These are phyloP conservation scores for Cataglyphis rosenhaueri DNA, from an alignment of 2,888 invertebrate genomes.

Conservation along the genomic window DNA sequence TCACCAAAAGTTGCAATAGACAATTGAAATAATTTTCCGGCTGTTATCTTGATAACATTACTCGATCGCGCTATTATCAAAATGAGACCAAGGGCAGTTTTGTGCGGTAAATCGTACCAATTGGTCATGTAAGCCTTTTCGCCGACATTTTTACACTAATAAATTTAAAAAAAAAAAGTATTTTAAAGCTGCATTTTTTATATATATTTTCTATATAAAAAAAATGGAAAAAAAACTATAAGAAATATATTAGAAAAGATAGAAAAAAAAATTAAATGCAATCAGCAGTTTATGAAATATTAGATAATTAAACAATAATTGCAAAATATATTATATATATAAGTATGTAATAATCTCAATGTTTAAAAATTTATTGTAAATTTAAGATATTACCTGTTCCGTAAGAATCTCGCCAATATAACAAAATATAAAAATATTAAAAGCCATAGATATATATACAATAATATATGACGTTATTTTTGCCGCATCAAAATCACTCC, in stretches of 20 bases:
- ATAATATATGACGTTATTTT: slow-evolving; percentile 49
- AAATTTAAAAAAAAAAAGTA: slow-evolving; percentile 4
- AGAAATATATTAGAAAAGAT: not conserved
- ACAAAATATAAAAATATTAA: slow-evolving; percentile 81
- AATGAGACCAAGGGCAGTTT: slow-evolving; percentile 58
- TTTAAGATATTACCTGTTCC: slow-evolving; percentile 64
- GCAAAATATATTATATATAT: not conserved
- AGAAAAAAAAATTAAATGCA: not conserved
- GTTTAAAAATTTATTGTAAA: not conserved
- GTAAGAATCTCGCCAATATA: slow-evolving; percentile 73
- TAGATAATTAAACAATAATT: not conserved
- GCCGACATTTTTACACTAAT: slow-evolving; percentile 69
- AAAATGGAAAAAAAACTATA: not conserved
- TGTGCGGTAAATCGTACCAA: slow-evolving; percentile 68
- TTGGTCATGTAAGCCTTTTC: slow-evolving; percentile 68
- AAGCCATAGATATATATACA: slow-evolving; percentile 74
- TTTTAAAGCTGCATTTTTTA: not conserved
- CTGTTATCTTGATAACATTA: slow-evolving; percentile 66
- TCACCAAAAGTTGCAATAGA: slow-evolving; percentile 67
- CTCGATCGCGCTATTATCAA: slow-evolving; percentile 68
- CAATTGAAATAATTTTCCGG: slow-evolving; percentile 67
- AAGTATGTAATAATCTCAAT: not conserved
- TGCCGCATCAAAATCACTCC: slow-evolving; percentile 37
- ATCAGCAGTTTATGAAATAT: not conserved
- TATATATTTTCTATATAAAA: not conserved